Conservation (phyloP, 2,888 invertebrate species). For the Cylindroiulus punctatus region DNA sequence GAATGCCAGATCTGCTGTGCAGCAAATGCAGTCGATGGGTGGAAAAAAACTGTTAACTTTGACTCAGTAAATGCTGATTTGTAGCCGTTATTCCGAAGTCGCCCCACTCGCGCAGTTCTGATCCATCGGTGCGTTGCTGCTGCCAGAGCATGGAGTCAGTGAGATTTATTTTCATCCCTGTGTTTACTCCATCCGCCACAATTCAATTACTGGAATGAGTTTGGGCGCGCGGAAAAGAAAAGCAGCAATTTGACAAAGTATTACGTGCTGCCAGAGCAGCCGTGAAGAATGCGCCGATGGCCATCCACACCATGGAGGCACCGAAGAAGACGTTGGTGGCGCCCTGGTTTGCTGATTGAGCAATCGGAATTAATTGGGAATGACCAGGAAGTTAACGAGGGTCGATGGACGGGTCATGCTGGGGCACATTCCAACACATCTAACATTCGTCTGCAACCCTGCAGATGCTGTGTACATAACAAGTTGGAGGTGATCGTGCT, state of each 20-base stretch:
- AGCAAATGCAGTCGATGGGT: background rate
- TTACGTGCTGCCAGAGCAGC: background rate
- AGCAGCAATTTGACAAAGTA: constrained; percentile 12
- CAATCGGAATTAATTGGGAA: background rate
- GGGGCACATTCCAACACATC: background rate
- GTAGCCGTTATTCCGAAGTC: background rate
- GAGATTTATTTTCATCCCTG: background rate
- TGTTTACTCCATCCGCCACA: constrained; percentile 11
- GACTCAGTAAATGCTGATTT: background rate
- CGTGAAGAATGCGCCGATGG: background rate
- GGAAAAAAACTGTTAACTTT: background rate
- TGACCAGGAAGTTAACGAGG: background rate
- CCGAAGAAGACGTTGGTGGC: background rate
- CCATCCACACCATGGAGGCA: background rate
- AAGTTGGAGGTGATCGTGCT: background rate
- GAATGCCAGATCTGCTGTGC: background rate
- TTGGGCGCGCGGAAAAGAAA: background rate
- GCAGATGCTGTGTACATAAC: background rate
- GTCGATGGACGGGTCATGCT: background rate
- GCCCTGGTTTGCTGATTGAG: constrained; percentile 5
- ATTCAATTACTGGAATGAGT: constrained; percentile 34
- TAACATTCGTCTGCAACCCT: background rate
- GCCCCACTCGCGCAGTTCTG: background rate
- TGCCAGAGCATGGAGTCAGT: background rate
- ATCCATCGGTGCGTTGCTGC: background rate